Conservation (phyloP, 2,113 vertebrate genomes). For the Platysternon megacephalum region DNA sequence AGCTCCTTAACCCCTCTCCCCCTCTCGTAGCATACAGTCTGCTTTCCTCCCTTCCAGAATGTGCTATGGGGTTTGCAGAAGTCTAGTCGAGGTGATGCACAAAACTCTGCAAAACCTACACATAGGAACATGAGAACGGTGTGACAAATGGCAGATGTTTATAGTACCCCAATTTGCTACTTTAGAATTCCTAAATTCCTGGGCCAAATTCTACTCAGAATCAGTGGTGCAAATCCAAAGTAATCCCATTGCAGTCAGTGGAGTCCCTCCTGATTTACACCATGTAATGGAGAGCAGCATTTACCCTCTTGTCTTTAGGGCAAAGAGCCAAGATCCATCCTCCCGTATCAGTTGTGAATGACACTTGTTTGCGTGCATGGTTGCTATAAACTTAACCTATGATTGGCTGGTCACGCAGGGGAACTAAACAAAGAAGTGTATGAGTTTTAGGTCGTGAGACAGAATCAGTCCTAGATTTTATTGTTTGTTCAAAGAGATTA, state of each 20-base stretch:
- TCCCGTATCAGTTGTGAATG: not conserved
- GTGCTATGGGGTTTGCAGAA: not conserved
- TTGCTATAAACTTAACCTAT: not conserved
- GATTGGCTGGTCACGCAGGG: not conserved
- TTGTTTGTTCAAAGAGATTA: not conserved
- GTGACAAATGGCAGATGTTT: not conserved
- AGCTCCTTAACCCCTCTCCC: not conserved
- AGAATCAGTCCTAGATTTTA: not conserved
- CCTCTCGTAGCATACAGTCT: not conserved
- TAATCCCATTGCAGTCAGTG: not conserved
- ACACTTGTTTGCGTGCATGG: not conserved
- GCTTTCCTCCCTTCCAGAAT: not conserved
- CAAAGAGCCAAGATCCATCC: not conserved
- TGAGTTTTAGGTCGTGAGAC: not conserved
- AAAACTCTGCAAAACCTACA: not conserved
- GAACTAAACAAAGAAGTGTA: not conserved
- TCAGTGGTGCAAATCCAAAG: not conserved
- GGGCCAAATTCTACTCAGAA: not conserved
- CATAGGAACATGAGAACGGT: fast-evolving
- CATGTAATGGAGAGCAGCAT: not conserved
- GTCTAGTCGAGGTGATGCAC: not conserved
- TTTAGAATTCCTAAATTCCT: not conserved
- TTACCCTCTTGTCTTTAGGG: fast-evolving
- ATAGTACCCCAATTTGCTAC: not conserved
- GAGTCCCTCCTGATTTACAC: not conserved